Evolutionary conservation across 1,140 invertebrate genomes (phyloP).

Genomic region (Anastrepha obliqua): DNA sequence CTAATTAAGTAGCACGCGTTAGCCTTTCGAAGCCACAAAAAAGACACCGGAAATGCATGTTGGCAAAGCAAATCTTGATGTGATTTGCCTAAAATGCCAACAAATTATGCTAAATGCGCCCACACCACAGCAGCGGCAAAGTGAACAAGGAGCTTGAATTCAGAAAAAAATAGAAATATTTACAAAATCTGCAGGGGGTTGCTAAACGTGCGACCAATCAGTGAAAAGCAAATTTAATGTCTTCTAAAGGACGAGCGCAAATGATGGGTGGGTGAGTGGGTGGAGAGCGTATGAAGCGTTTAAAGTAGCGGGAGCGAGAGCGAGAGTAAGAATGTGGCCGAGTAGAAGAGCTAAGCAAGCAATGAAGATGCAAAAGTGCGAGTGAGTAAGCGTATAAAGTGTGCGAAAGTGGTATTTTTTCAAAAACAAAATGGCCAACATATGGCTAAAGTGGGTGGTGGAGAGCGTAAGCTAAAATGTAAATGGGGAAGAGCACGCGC

Average conservation of each 20-base stretch:
- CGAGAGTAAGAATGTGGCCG: background rate
- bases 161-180: background rate
- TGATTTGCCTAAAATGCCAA: slow-evolving; percentile 40
- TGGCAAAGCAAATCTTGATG: slow-evolving; percentile 29
- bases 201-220: slow-evolving; percentile 57
- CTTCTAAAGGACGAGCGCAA: background rate
- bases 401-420: slow-evolving; percentile 1
- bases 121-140: slow-evolving; percentile 1
- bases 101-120: slow-evolving; percentile 42
- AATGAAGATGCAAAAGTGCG: background rate
- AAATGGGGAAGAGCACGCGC: background rate
- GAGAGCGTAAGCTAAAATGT: background rate
- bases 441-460: slow-evolving; percentile 45
- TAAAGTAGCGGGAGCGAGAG: background rate
- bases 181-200: slow-evolving; percentile 55
- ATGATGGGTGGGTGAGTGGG: background rate
- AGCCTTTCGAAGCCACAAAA: background rate
- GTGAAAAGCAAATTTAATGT: background rate
- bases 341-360: background rate
- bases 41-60: background rate
- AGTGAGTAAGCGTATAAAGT: background rate
- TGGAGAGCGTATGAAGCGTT: background rate
- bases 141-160: background rate
- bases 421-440: slow-evolving; percentile 68
- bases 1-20: slow-evolving; percentile 34